Evolutionary conservation across 2,113 vertebrate species (phyloP).

Genomic region (Corythornis madagascariensis): DNA sequence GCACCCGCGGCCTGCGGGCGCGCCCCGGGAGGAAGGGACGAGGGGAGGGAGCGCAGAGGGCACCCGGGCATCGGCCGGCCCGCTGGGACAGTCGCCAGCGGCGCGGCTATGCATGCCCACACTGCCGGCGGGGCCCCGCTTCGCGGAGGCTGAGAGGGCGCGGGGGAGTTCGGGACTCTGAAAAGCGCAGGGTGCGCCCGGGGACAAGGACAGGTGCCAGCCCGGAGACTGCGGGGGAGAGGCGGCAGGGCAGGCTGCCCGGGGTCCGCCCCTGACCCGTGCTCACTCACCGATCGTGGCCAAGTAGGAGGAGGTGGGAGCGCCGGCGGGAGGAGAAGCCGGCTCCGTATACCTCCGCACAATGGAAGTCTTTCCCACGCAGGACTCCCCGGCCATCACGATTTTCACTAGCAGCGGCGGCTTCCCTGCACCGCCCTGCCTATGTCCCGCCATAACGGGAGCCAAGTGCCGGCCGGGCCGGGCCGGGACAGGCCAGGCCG

Average conservation of each 20-base stretch:
- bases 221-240: neutral
- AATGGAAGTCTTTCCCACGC: conserved; percentile 73
- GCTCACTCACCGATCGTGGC: conserved; percentile 72
- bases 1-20: neutral
- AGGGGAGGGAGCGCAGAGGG: neutral
- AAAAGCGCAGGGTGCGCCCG: no score
- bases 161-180: no score
- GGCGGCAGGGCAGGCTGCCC: no score
- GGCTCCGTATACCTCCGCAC: conserved; percentile 65
- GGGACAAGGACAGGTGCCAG: neutral
- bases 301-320: conserved; percentile 45
- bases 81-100: neutral
- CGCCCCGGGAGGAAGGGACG: fast-evolving
- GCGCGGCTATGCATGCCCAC: no score
- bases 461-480: neutral
- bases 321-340: neutral
- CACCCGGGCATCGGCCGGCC: neutral
- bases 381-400: conserved; percentile 72
- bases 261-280: neutral
- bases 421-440: neutral
- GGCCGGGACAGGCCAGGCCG: neutral
- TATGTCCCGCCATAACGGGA: neutral
- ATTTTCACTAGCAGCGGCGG: conserved; percentile 57
- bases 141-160: no score
- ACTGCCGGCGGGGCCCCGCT: neutral